These are phyloP conservation scores for Tetragonula clypearis DNA, from an alignment of 1,140 invertebrate species.

Conservation along the genomic window DNA sequence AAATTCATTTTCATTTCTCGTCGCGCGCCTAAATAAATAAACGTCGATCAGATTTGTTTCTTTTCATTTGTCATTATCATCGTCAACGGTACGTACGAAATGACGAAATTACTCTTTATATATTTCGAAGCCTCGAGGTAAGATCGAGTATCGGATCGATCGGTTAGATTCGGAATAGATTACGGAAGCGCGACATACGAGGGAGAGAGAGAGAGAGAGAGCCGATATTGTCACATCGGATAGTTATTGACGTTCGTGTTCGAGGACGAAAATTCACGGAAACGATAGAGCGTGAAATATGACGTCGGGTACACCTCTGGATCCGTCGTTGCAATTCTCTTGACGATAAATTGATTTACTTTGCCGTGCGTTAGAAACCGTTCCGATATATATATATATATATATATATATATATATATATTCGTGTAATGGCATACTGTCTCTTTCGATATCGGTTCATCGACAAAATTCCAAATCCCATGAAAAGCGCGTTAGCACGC, in stretches of 20 bases:
- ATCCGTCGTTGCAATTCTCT: constrained; percentile 49
- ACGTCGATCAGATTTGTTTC: constrained; percentile 18
- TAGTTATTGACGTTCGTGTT: constrained; percentile 58
- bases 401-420: constrained; percentile 8
- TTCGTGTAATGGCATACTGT: constrained; percentile 17
- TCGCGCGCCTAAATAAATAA: not conserved
- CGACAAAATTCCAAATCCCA: not conserved
- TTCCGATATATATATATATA: constrained; percentile 7
- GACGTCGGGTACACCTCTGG: constrained; percentile 55
- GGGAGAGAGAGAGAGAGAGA: not conserved
- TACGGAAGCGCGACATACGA: constrained; percentile 23
- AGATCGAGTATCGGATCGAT: constrained; percentile 42
- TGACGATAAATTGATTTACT: constrained; percentile 44
- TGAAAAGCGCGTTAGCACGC: not conserved
- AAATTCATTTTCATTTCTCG: not conserved
- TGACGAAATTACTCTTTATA: constrained; percentile 1
- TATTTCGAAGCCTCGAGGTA: constrained; percentile 29
- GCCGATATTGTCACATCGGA: constrained; percentile 61
- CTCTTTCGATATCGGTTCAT: constrained; percentile 40
- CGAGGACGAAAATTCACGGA: constrained; percentile 52
- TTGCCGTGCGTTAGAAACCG: constrained; percentile 15
- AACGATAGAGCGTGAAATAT: constrained; percentile 58
- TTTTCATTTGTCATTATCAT: constrained; percentile 37
- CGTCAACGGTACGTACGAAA: constrained; percentile 6
- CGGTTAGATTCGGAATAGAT: constrained; percentile 45